Evolutionary conservation across 2,888 invertebrate genomes (phyloP).

Genomic region (Archaeoteleia sp.): DNA sequence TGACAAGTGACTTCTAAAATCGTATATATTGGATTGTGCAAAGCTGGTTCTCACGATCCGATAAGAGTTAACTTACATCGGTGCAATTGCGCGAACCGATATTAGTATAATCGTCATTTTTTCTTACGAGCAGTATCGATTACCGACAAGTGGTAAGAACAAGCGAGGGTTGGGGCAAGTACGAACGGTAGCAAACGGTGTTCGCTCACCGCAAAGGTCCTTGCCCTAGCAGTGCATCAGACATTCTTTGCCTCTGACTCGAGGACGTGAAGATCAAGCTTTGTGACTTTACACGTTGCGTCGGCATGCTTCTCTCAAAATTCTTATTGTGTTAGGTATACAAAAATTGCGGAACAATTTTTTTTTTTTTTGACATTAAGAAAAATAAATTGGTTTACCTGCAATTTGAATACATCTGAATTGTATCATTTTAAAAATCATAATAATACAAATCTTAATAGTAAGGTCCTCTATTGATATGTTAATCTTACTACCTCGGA

Average conservation of each 20-base stretch:
- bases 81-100: conserved; percentile 11
- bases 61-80: conserved; percentile 23
- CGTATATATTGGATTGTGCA: conserved; percentile 22
- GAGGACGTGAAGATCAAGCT: conserved; percentile 42
- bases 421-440: no score
- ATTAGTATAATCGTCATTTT: conserved; percentile 32
- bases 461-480: no score
- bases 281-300: conserved; percentile 14
- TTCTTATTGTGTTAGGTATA: conserved; percentile 25
- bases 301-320: conserved; percentile 13
- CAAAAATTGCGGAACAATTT: no score
- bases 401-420: no score
- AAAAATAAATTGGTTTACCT: no score
- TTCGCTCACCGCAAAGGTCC: conserved; percentile 60
- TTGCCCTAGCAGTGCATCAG: conserved; percentile 62
- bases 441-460: no score
- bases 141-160: conserved; percentile 28
- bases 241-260: conserved; percentile 57
- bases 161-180: conserved; percentile 26
- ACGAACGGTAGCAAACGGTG: conserved; percentile 39
- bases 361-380: no score
- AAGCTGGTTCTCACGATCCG: conserved; percentile 26
- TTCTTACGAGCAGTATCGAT: conserved; percentile 43
- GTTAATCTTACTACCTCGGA: no score
- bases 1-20: conserved; percentile 31